phyloP scores from a whole-genome alignment of 2,113 vertebrate species.

The Apodemus sylvaticus region DNA sequence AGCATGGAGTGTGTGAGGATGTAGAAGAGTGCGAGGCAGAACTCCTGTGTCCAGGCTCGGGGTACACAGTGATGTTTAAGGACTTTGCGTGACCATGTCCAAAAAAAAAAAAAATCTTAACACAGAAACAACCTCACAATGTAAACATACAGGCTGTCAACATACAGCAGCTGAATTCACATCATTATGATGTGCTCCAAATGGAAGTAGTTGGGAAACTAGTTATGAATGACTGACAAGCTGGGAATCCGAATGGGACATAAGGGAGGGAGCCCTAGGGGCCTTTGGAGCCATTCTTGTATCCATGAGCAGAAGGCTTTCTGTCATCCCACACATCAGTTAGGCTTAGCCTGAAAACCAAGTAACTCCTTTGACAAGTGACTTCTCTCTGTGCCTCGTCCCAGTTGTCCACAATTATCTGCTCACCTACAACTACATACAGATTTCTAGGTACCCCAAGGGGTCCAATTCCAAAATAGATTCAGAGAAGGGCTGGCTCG shows the following conservation, averaged over 20 bases:
- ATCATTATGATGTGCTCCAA: background rate
- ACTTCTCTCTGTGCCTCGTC: background rate
- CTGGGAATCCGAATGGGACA: background rate
- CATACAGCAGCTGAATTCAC: background rate
- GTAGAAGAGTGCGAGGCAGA: background rate
- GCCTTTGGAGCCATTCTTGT: background rate
- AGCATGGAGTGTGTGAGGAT: background rate
- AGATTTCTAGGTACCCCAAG: background rate
- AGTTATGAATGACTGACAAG: background rate
- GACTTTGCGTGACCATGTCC: background rate
- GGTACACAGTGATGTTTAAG: background rate
- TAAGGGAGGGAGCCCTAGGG: background rate
- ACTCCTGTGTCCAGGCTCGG: background rate
- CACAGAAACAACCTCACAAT: background rate
- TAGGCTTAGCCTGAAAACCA: conserved; percentile 14
- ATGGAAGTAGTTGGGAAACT: background rate
- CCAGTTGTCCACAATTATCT: conserved; percentile 27
- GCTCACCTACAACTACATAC: conserved; percentile 9
- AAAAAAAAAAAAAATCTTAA: background rate
- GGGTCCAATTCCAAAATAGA: background rate
- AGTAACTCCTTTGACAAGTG: background rate
- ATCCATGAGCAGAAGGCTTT: background rate
- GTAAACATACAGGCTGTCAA: background rate
- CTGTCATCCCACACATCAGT: background rate
- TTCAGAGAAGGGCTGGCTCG: background rate